Evolutionary conservation across 2,113 vertebrate genomes (phyloP).

Genomic region (Urocynchramus pylzowi): DNA sequence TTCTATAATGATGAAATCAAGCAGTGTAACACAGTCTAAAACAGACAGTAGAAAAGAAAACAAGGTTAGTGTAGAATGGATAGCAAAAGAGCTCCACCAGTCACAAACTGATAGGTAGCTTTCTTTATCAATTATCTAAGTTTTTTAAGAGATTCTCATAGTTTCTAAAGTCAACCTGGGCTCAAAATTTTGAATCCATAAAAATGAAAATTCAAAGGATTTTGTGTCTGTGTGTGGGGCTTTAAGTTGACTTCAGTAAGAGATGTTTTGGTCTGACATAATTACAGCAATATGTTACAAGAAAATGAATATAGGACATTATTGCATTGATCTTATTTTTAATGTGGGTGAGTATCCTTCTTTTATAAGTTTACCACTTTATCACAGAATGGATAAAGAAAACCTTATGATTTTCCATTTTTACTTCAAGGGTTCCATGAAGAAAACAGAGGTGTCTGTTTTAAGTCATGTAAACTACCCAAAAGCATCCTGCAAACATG

Average conservation of each 20-base stretch:
- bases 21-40: background rate
- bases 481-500: conserved; percentile 11
- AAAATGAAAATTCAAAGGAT: background rate
- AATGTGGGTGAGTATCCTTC: background rate
- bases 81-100: background rate
- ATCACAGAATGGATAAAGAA: background rate
- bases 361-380: background rate
- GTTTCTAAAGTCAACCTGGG: background rate
- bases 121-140: background rate
- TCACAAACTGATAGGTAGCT: background rate
- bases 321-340: background rate
- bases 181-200: background rate
- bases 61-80: background rate
- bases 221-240: fast-evolving
- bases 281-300: background rate
- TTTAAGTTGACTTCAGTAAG: background rate
- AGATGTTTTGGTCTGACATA: background rate
- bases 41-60: background rate
- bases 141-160: background rate
- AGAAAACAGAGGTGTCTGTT: conserved; percentile 27
- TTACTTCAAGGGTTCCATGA: conserved; percentile 22
- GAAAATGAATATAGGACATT: background rate
- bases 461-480: conserved; percentile 26
- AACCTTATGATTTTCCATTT: conserved; percentile 5
- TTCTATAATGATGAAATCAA: background rate